Conservation (phyloP, 2,113 vertebrate genomes). For the Cyanistes caeruleus region DNA sequence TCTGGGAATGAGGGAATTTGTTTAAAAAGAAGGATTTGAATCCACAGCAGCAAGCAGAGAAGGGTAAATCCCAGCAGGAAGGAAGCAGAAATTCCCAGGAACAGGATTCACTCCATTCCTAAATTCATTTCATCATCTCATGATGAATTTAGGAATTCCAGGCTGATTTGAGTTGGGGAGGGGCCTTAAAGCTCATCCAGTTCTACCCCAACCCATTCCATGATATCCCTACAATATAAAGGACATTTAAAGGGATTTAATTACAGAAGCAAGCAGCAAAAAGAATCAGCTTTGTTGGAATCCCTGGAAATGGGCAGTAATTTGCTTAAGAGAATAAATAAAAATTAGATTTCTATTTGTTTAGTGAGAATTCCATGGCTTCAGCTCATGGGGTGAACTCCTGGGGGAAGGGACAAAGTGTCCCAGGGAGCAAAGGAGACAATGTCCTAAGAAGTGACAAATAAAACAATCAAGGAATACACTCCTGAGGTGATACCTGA, state of each 20-base stretch:
- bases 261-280: not conserved
- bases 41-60: not conserved
- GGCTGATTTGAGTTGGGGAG: not conserved
- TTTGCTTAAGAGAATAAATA: not conserved
- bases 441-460: not conserved
- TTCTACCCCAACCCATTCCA: not conserved
- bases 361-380: not conserved
- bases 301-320: not conserved
- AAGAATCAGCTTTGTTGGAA: not conserved
- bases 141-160: fast-evolving
- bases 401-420: not conserved
- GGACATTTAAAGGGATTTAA: not conserved
- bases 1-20: fast-evolving
- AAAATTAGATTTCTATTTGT: fast-evolving
- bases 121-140: not conserved
- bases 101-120: not conserved
- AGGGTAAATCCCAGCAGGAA: not conserved
- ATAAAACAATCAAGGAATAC: not conserved
- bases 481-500: not conserved
- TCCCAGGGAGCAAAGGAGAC: not conserved
- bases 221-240: fast-evolving
- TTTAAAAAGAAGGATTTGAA: not conserved
- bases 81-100: not conserved
- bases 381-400: not conserved
- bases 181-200: not conserved